Evolutionary conservation across 1,140 invertebrate genomes (phyloP).

Genomic region (Bombus turneri): DNA sequence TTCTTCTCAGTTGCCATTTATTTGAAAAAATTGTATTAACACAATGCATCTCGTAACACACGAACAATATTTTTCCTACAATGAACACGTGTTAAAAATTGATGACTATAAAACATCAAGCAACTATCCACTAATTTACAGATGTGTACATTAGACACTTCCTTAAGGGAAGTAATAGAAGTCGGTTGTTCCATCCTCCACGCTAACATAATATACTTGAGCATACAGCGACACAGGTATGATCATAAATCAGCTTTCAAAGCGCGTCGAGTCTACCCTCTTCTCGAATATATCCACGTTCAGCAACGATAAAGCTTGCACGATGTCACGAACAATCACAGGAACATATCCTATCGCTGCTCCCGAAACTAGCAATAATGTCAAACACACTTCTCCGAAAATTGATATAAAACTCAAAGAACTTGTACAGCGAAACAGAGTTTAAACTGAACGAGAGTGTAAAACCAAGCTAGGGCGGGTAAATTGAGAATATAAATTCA

Average conservation of each 20-base stretch:
- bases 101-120: neutral
- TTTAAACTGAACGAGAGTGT: neutral
- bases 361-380: neutral
- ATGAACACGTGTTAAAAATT: neutral
- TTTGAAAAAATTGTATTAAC: too few species aligned
- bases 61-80: too few species aligned
- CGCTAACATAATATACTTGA: neutral
- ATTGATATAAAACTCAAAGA: neutral
- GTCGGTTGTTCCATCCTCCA: neutral
- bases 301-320: neutral
- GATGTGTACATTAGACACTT: neutral
- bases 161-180: neutral
- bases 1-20: too few species aligned
- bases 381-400: neutral
- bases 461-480: neutral
- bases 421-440: neutral
- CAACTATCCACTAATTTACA: neutral
- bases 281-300: neutral
- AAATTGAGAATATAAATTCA: too few species aligned
- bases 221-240: neutral
- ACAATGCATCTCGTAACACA: too few species aligned
- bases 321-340: neutral
- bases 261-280: neutral
- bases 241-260: neutral
- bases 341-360: neutral